A percentile compares a stretch with the other conserved stretches of the same genome.
Conservation (phyloP, 1,140 invertebrate genomes). For the Danaus melanippus region DNA sequence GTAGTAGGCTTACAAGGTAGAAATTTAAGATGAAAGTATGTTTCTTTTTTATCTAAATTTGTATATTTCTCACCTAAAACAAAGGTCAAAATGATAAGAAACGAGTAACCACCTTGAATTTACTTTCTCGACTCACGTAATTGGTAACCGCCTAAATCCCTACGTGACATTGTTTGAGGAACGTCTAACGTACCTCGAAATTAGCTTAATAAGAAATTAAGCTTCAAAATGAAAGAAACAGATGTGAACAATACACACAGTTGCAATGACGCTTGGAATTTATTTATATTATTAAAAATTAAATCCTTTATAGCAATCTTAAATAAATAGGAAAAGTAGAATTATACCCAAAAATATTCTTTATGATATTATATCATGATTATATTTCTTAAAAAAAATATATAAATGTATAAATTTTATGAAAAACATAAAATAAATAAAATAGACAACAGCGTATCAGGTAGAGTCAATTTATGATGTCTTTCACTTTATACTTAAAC, state of each 20-base stretch:
- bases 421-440: background rate
- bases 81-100: slow-evolving; percentile 17
- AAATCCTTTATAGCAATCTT: no score
- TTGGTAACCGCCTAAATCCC: slow-evolving; percentile 18
- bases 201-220: background rate
- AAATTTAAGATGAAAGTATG: no score
- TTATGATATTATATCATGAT: no score
- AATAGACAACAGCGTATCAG: background rate
- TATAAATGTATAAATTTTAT: background rate
- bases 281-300: no score
- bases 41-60: no score
- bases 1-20: no score
- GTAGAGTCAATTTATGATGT: slow-evolving; percentile 9
- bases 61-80: slow-evolving; percentile 12
- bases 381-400: background rate
- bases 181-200: background rate
- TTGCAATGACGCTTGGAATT: no score
- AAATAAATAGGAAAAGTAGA: no score
- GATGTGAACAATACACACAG: no score
- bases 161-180: slow-evolving; percentile 19
- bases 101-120: slow-evolving; percentile 22
- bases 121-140: slow-evolving; percentile 21
- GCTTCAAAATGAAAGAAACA: no score
- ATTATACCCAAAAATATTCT: no score
- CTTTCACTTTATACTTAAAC: slow-evolving; percentile 10